Evolutionary conservation across 2,888 invertebrate genomes (phyloP).

Genomic region (Heliothis peltigera): DNA sequence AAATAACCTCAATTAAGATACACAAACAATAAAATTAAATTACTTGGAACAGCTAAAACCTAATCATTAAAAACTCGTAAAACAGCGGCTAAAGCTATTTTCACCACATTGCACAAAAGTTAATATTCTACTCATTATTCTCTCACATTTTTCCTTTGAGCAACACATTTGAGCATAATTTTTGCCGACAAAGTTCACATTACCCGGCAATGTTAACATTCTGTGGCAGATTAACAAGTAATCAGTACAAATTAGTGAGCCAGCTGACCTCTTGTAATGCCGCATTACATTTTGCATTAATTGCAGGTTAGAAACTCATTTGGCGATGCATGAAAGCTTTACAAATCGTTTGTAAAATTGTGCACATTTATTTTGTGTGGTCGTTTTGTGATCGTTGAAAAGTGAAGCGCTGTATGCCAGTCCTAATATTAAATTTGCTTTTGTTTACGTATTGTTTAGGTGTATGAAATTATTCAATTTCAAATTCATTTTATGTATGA

Average conservation of each 20-base stretch:
- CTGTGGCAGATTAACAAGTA: conserved; percentile 61
- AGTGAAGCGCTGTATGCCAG: conserved; percentile 5
- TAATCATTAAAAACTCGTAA: conserved; percentile 13
- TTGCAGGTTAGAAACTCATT: conserved; percentile 62
- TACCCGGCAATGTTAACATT: conserved; percentile 53
- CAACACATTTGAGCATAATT: conserved; percentile 37
- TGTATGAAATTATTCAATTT: background rate
- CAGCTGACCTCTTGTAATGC: conserved; percentile 63
- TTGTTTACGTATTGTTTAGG: background rate
- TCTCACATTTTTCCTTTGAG: conserved; percentile 50
- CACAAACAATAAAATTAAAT: background rate
- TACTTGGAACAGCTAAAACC: conserved; percentile 3
- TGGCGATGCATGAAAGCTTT: conserved; percentile 44
- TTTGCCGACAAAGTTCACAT: conserved; percentile 51
- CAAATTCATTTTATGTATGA: background rate
- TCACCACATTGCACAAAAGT: conserved; percentile 38
- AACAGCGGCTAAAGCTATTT: conserved; percentile 13
- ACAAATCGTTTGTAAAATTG: conserved; percentile 49
- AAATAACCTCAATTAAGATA: background rate
- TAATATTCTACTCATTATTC: conserved; percentile 41
- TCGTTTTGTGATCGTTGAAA: conserved; percentile 15
- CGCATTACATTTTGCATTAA: conserved; percentile 65
- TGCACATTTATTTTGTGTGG: conserved; percentile 17
- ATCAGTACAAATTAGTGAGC: conserved; percentile 66
- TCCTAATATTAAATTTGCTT: background rate